phyloP scores from a whole-genome alignment of 2,113 vertebrate species.

The Apaloderma vittatum region DNA sequence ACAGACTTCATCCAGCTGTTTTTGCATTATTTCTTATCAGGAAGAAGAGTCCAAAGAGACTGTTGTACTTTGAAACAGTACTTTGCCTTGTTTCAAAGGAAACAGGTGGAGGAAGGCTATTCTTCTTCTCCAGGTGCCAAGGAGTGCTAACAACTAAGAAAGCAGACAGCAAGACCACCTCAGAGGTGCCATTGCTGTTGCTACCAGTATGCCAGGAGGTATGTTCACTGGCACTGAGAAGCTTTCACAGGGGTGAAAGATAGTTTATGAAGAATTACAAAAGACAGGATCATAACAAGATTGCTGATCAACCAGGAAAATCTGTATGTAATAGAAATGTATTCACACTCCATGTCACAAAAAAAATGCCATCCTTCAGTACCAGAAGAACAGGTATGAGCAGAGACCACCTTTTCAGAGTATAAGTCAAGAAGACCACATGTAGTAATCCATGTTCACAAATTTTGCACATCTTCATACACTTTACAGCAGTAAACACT shows the following conservation, averaged over 20 bases:
- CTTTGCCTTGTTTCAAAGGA: neutral
- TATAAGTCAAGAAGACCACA: neutral
- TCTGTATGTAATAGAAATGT: fast-evolving
- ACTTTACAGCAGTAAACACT: neutral
- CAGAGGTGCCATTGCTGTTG: neutral
- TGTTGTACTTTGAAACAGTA: neutral
- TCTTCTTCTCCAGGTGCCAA: neutral
- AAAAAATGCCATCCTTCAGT: neutral
- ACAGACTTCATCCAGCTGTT: neutral
- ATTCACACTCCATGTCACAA: neutral
- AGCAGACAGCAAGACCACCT: neutral
- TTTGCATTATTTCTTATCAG: neutral
- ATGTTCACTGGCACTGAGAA: neutral
- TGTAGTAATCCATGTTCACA: neutral
- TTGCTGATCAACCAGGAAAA: neutral
- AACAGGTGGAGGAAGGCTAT: neutral
- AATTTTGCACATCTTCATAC: neutral
- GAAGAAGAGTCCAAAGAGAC: neutral
- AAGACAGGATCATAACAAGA: neutral
- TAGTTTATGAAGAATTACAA: neutral
- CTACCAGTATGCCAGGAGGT: neutral
- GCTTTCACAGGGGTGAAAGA: neutral
- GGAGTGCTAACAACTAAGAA: neutral
- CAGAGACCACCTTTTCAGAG: neutral
- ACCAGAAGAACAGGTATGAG: neutral